Evolutionary conservation across 2,113 vertebrate genomes (phyloP).

Genomic region (Sigmodon hispidus): DNA sequence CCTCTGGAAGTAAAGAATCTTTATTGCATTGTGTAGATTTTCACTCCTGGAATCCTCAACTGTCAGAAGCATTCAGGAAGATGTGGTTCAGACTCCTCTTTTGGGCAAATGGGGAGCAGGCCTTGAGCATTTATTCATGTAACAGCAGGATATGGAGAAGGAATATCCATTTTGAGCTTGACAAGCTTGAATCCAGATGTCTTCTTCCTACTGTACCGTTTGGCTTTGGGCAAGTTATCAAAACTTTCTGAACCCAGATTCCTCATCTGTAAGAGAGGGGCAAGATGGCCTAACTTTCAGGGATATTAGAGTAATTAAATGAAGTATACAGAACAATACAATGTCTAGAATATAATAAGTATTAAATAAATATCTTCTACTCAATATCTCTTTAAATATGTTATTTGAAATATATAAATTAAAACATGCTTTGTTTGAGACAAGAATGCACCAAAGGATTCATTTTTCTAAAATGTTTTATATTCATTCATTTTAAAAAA

Average conservation of each 20-base stretch:
- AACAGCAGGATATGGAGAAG: not conserved
- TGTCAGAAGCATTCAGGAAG: not conserved
- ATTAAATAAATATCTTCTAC: not conserved
- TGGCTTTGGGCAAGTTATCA: not conserved
- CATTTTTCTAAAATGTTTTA: constrained; percentile 27
- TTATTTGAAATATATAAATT: not conserved
- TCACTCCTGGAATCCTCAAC: constrained; percentile 45
- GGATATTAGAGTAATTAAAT: not conserved
- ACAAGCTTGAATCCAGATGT: constrained; percentile 25
- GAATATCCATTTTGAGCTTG: not conserved
- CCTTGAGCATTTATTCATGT: not conserved
- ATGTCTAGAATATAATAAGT: not conserved
- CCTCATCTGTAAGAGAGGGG: not conserved
- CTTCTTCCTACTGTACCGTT: not conserved
- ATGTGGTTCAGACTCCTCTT: not conserved
- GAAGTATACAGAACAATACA: not conserved
- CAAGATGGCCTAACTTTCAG: not conserved
- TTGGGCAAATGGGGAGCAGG: constrained; percentile 41
- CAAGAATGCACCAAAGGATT: not conserved
- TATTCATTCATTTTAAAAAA: not conserved
- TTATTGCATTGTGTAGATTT: constrained; percentile 36
- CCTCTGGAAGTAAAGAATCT: constrained; percentile 68
- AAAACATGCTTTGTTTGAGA: not conserved
- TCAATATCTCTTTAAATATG: not conserved
- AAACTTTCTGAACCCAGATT: not conserved